Evolutionary conservation across 2,888 invertebrate genomes (phyloP).

Genomic region (Diarsia brunnea): DNA sequence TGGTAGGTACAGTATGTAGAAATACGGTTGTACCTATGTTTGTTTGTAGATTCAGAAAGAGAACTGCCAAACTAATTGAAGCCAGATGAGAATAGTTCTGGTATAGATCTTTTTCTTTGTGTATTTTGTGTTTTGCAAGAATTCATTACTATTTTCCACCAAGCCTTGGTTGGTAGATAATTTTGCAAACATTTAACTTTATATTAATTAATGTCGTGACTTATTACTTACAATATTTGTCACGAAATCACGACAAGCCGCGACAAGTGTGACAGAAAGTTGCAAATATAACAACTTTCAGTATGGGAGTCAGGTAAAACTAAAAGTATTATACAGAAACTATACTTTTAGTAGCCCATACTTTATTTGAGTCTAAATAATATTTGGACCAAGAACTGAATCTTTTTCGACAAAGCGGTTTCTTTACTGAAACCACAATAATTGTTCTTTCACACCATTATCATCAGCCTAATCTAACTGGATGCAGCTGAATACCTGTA

Average conservation of each 20-base stretch:
- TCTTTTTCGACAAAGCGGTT: background rate
- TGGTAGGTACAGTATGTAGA: background rate
- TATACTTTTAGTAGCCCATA: background rate
- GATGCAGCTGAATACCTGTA: too few relatives aligned
- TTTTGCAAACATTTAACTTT: conserved; percentile 10
- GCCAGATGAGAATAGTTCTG: background rate
- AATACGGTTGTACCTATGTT: conserved; percentile 4
- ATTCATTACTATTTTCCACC: conserved; percentile 3
- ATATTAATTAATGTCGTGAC: conserved; percentile 41
- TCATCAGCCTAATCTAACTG: too few relatives aligned
- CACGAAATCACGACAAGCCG: conserved; percentile 14
- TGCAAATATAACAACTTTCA: conserved; percentile 14
- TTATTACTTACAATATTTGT: conserved; percentile 28
- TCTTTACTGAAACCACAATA: background rate
- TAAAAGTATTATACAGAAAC: background rate
- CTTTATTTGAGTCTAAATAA: background rate
- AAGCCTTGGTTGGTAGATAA: conserved; percentile 3
- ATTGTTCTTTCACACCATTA: too few relatives aligned
- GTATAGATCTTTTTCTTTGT: background rate
- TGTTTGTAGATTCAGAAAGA: background rate
- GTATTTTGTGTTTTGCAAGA: conserved; percentile 10
- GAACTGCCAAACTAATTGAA: conserved; percentile 16
- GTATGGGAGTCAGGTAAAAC: background rate
- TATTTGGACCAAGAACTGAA: background rate
- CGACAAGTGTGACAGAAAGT: conserved; percentile 5